These are phyloP conservation scores for Drosophila virilis DNA, from an alignment of 1,140 invertebrate species.

Conservation along the genomic window DNA sequence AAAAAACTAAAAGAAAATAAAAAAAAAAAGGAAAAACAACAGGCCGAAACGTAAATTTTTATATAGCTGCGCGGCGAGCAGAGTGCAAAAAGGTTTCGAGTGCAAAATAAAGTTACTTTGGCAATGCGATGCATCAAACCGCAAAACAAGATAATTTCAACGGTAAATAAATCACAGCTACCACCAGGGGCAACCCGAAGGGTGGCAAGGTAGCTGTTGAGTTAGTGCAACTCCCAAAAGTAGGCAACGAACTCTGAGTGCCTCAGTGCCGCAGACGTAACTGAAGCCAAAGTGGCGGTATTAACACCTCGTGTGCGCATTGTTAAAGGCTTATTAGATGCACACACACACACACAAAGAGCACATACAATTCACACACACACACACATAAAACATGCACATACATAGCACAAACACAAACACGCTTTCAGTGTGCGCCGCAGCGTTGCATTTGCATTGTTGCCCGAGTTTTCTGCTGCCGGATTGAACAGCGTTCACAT, in stretches of 20 bases:
- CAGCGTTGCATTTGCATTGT: constrained; percentile 44
- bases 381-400: neutral
- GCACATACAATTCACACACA: constrained; percentile 9
- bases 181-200: constrained; percentile 33
- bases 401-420: constrained; percentile 1
- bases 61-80: constrained; percentile 60
- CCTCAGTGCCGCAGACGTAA: constrained; percentile 33
- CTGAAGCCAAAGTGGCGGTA: constrained; percentile 61
- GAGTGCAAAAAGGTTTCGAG: constrained; percentile 79
- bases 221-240: constrained; percentile 50
- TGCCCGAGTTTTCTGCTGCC: constrained; percentile 12
- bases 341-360: constrained; percentile 20
- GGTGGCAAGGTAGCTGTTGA: constrained; percentile 20
- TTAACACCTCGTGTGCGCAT: constrained; percentile 63
- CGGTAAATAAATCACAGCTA: constrained; percentile 82
- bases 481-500: constrained; percentile 27
- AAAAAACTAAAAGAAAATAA: constrained; percentile 17
- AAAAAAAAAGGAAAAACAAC: constrained; percentile 38
- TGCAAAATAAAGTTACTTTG: constrained; percentile 82
- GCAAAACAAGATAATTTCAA: constrained; percentile 84
- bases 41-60: constrained; percentile 73
- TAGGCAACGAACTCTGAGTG: constrained; percentile 43
- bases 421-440: neutral
- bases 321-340: constrained; percentile 77
- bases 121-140: constrained; percentile 81